Evolutionary conservation across 2,113 vertebrate genomes (phyloP).

Genomic region (Podiceps cristatus): DNA sequence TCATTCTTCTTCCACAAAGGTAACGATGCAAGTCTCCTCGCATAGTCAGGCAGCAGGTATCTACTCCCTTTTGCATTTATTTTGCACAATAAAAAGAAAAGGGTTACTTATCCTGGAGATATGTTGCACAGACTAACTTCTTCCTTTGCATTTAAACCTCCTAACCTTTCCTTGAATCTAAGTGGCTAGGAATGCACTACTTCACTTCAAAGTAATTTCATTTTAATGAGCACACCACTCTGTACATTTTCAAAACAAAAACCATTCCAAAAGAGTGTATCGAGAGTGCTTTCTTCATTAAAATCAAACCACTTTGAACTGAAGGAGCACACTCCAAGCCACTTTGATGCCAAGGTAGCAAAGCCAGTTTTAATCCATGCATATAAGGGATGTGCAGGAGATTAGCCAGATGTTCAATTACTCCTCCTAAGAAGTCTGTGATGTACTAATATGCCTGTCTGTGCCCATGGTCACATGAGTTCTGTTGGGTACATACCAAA

Average conservation of each 20-base stretch:
- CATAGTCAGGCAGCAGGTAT: background rate
- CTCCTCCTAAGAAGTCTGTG: background rate
- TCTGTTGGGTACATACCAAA: background rate
- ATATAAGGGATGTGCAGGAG: background rate
- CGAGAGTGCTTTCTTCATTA: slow-evolving; percentile 12
- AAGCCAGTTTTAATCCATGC: slow-evolving; percentile 13
- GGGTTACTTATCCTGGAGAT: background rate
- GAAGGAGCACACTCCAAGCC: slow-evolving; percentile 4
- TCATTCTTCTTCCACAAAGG: background rate
- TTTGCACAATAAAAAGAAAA: background rate
- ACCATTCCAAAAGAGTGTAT: background rate
- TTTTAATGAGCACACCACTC: slow-evolving; percentile 26
- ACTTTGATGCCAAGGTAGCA: slow-evolving; percentile 31
- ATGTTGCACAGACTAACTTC: background rate
- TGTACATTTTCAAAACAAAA: slow-evolving; percentile 32
- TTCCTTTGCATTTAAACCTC: background rate
- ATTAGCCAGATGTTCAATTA: slow-evolving; percentile 28
- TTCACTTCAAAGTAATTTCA: slow-evolving; percentile 40
- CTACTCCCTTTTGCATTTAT: background rate
- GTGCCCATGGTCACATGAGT: background rate
- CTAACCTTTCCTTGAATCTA: background rate
- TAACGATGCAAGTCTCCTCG: background rate
- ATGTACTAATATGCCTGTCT: background rate
- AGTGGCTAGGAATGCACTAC: background rate
- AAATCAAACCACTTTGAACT: slow-evolving; percentile 37